Percentiles rank a stretch among this genome's conserved stretches.
phyloP scores from a whole-genome alignment of 2,113 vertebrate genomes.

The Rhadina sibilatrix region DNA sequence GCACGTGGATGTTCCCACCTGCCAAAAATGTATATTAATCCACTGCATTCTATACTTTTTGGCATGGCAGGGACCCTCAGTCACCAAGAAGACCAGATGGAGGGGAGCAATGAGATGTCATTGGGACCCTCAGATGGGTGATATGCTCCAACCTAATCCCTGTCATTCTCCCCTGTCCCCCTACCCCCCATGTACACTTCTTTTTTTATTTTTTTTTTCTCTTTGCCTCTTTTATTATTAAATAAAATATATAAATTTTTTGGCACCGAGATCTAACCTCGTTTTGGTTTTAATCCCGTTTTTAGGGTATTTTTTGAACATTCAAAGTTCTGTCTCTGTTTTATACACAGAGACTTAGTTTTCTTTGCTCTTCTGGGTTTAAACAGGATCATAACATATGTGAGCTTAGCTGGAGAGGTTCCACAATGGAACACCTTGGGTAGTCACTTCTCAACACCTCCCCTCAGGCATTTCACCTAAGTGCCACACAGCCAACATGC shows the following conservation, averaged over 20 bases:
- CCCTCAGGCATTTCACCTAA: not conserved
- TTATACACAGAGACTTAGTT: not conserved
- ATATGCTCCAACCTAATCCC: not conserved
- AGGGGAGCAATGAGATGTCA: fast-evolving
- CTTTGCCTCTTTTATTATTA: not conserved
- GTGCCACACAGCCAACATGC: not conserved
- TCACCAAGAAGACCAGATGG: not conserved
- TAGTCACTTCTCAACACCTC: not conserved
- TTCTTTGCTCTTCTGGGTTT: not conserved
- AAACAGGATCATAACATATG: not conserved
- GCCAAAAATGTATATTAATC: not conserved
- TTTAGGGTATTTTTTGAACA: not conserved
- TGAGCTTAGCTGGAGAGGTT: not conserved
- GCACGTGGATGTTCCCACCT: not conserved
- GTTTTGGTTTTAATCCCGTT: fast-evolving
- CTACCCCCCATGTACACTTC: too few species aligned
- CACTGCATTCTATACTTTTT: fast-evolving
- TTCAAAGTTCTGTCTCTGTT: not conserved
- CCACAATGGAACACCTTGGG: not conserved
- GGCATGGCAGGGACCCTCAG: not conserved
- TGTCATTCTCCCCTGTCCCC: not conserved
- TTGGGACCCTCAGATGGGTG: not conserved
- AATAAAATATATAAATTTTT: not conserved
- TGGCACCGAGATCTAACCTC: not conserved
- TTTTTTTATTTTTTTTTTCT: not conserved